Evolutionary conservation across 2,113 vertebrate species (phyloP).

Genomic region (Passer domesticus): DNA sequence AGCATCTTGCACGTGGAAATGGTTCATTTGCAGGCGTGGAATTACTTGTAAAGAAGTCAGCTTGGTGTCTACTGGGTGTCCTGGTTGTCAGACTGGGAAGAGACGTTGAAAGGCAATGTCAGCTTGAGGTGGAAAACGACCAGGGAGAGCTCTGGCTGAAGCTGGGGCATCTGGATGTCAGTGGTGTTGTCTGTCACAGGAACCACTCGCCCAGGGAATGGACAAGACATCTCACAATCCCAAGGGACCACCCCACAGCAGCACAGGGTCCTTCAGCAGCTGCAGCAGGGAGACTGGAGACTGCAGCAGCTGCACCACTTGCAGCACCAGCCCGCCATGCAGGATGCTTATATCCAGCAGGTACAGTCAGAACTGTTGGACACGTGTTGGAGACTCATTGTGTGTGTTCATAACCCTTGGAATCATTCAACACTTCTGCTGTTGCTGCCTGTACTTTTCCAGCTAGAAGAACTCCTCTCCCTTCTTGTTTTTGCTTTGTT

Average conservation of each 20-base stretch:
- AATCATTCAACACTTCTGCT: rapidly evolving
- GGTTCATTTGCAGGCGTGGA: rapidly evolving
- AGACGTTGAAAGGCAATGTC: background rate
- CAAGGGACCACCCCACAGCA: constrained; percentile 78
- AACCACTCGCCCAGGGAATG: constrained; percentile 64
- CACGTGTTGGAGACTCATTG: rapidly evolving
- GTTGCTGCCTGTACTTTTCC: background rate
- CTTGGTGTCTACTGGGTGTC: background rate
- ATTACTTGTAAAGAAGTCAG: background rate
- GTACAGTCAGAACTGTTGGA: background rate
- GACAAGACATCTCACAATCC: constrained; percentile 65
- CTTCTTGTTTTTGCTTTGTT: background rate
- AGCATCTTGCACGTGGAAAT: rapidly evolving
- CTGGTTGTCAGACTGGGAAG: background rate
- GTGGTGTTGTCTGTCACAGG: constrained; percentile 46
- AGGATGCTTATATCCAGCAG: constrained; percentile 85
- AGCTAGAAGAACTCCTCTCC: too few relatives aligned
- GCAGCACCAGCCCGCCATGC: constrained; percentile 78
- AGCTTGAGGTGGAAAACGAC: background rate
- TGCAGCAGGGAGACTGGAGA: constrained; percentile 93
- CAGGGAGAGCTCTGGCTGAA: background rate
- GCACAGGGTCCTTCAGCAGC: constrained; percentile 91
- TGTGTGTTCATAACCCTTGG: background rate
- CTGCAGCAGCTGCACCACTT: constrained; percentile 87
- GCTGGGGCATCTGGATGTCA: background rate